A percentile compares a stretch with the other conserved stretches of the same genome.
Evolutionary conservation across 2,888 invertebrate species (phyloP).

Genomic region (Perizoma affinitatum): DNA sequence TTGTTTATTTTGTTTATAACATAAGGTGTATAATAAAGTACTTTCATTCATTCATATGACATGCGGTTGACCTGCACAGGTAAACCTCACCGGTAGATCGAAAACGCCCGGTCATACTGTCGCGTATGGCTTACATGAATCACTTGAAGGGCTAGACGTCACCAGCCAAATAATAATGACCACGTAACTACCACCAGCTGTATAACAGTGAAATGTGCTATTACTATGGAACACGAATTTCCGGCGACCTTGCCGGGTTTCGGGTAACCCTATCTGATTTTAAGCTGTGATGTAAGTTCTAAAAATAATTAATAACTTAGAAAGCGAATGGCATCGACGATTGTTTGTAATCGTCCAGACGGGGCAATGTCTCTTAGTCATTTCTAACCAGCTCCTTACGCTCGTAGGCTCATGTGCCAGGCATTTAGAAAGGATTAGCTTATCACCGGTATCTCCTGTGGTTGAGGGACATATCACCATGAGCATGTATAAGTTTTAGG

Average conservation of each 20-base stretch:
- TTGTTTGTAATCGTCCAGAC: neutral
- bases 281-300: conserved; percentile 17
- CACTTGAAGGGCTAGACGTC: conserved; percentile 37
- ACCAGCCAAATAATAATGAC: conserved; percentile 38
- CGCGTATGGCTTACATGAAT: conserved; percentile 14
- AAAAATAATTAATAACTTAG: conserved; percentile 22
- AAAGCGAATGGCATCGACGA: neutral
- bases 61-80: no score
- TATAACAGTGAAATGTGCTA: conserved; percentile 48
- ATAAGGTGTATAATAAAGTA: no score
- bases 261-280: conserved; percentile 34
- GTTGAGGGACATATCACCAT: no score
- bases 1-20: no score
- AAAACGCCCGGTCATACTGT: no score
- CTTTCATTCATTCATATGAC: no score
- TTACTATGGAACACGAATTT: conserved; percentile 44
- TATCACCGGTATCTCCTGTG: no score
- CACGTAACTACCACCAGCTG: conserved; percentile 28
- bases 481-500: no score
- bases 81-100: no score
- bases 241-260: conserved; percentile 45
- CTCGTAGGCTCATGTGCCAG: no score
- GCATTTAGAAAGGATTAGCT: no score
- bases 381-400: no score
- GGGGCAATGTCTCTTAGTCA: neutral